Conservation (phyloP, 64 coral and sea anemone species). For the Trachythela sp. region DNA sequence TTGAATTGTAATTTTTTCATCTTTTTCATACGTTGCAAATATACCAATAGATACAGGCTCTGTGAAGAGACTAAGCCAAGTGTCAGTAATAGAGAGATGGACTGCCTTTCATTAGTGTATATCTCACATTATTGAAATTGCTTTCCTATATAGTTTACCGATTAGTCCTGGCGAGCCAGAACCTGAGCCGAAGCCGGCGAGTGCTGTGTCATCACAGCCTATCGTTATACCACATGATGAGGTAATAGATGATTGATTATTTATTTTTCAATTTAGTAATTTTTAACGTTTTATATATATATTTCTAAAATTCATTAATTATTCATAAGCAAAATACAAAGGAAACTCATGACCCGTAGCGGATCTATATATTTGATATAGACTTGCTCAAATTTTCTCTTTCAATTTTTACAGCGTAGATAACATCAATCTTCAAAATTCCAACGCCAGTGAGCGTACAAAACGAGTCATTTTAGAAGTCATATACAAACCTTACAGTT, state of each 20-base stretch:
- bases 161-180: constrained; percentile 95
- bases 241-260: constrained; percentile 33
- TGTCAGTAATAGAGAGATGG: too few relatives aligned
- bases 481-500: too few relatives aligned
- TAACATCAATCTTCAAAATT: too few relatives aligned
- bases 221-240: constrained; percentile 95
- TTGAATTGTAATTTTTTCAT: not conserved
- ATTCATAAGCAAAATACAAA: too few relatives aligned
- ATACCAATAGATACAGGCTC: not conserved
- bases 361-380: too few relatives aligned
- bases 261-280: not conserved
- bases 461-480: too few relatives aligned
- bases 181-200: constrained; percentile 58
- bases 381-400: too few relatives aligned
- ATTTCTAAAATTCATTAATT: too few relatives aligned
- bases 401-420: too few relatives aligned
- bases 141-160: constrained; percentile 56
- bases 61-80: not conserved
- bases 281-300: too few relatives aligned
- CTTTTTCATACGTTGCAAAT: not conserved
- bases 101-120: not conserved
- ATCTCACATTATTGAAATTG: not conserved
- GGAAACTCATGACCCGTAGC: too few relatives aligned
- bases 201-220: constrained; percentile 45
- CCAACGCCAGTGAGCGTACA: too few relatives aligned